Conservation (phyloP, 2,113 vertebrate genomes). For the Glaucomys volans region DNA sequence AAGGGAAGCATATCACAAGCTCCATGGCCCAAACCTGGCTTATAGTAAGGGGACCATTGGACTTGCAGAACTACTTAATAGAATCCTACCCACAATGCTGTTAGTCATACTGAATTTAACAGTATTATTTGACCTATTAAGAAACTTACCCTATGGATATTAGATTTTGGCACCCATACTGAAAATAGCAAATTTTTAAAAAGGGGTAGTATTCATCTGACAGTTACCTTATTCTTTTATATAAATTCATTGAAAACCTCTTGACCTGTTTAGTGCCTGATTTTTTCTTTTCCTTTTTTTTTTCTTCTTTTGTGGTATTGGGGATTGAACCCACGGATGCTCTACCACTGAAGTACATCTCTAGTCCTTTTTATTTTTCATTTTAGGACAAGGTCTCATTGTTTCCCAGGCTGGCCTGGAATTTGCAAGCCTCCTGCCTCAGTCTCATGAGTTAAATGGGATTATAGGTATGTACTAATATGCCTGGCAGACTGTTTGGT, state of each 20-base stretch:
- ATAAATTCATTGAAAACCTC: slow-evolving; percentile 34
- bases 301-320: background rate
- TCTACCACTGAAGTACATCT: background rate
- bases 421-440: background rate
- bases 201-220: background rate
- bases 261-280: slow-evolving; percentile 13
- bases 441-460: background rate
- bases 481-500: background rate
- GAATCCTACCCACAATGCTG: background rate
- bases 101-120: slow-evolving; percentile 7
- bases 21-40: background rate
- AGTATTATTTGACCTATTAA: background rate
- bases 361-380: background rate
- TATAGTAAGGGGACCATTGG: background rate
- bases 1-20: slow-evolving; percentile 12
- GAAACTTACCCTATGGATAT: background rate
- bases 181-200: slow-evolving; percentile 13
- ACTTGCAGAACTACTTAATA: background rate
- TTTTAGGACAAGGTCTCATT: background rate
- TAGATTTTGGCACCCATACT: slow-evolving; percentile 1
- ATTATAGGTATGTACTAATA: background rate
- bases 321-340: background rate
- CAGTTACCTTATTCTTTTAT: slow-evolving; percentile 21
- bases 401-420: background rate
- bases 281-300: background rate